phyloP scores from a whole-genome alignment of 2,113 vertebrate genomes.

The Mixornis gularis region DNA sequence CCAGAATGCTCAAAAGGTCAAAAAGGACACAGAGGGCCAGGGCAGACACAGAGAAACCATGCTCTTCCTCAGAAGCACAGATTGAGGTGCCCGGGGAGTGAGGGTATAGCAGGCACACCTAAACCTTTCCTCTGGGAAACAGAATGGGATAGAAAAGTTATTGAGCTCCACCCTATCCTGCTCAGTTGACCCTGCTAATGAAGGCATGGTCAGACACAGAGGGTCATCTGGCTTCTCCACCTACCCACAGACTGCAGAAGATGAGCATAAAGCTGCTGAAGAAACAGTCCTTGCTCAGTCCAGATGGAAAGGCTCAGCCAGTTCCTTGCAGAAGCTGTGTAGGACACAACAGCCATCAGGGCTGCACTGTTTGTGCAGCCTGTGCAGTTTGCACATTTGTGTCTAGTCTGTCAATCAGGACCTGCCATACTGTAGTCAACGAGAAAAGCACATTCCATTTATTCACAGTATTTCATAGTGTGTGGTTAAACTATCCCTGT shows the following conservation, averaged over 20 bases:
- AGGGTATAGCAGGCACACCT: background rate
- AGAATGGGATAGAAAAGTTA: background rate
- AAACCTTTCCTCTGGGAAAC: background rate
- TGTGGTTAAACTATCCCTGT: background rate
- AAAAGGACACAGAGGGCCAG: background rate
- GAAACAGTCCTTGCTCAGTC: background rate
- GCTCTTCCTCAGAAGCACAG: background rate
- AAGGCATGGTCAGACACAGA: background rate
- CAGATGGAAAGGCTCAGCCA: background rate
- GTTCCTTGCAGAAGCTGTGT: background rate
- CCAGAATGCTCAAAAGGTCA: background rate
- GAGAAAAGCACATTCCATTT: background rate
- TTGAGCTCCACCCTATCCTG: background rate
- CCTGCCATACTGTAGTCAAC: background rate
- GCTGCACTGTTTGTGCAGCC: background rate
- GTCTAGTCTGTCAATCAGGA: slow-evolving; percentile 14
- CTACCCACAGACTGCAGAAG: background rate
- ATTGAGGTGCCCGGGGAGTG: background rate
- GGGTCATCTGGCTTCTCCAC: background rate
- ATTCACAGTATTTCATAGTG: background rate
- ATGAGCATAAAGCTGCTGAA: background rate
- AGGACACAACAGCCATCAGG: background rate
- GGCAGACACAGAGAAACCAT: background rate
- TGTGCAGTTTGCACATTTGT: background rate
- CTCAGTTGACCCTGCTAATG: background rate